phyloP scores from a whole-genome alignment of 2,113 vertebrate species.

The Tachysurus fulvidraco region DNA sequence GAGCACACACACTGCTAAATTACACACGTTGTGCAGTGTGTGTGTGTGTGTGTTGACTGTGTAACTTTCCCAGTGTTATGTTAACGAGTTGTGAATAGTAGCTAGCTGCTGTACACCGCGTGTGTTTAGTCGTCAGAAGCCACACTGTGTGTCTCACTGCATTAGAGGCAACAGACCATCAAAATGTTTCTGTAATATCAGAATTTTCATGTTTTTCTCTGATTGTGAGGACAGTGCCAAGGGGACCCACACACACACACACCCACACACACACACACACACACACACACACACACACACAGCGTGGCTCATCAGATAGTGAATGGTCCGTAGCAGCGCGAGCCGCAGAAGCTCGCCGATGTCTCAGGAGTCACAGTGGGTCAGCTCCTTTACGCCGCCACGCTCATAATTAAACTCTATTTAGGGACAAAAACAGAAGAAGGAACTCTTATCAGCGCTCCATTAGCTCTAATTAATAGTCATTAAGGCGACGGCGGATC shows the following conservation, averaged over 20 bases:
- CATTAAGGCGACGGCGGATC: conserved; percentile 19
- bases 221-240: conserved; percentile 7
- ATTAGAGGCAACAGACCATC: neutral
- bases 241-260: neutral
- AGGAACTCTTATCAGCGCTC: conserved; percentile 23
- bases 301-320: conserved; percentile 20
- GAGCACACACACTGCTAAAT: neutral
- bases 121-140: neutral
- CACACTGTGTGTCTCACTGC: neutral
- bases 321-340: conserved; percentile 1
- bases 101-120: neutral
- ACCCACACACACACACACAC: no score
- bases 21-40: neutral
- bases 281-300: conserved; percentile 15
- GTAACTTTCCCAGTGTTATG: neutral
- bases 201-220: neutral
- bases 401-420: conserved; percentile 11
- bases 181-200: conserved; percentile 3
- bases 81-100: neutral
- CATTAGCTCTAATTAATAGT: conserved; percentile 39
- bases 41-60: neutral
- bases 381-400: conserved; percentile 16
- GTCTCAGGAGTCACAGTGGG: conserved; percentile 30
- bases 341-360: neutral
- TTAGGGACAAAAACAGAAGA: conserved; percentile 14